Conservation (phyloP, 2,113 vertebrate species). For the Dipodomys ordii region DNA sequence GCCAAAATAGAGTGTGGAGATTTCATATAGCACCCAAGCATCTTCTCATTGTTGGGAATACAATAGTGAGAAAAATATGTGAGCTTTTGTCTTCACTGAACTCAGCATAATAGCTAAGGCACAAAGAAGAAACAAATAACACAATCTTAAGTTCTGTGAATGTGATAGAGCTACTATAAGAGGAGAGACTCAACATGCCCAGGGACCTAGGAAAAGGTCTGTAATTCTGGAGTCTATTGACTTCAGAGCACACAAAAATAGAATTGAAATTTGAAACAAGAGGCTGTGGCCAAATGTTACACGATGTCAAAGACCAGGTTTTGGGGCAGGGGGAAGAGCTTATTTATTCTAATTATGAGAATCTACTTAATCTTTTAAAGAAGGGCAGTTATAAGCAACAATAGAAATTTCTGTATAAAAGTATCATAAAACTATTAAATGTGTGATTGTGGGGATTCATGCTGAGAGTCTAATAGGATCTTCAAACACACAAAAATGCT, state of each 20-base stretch:
- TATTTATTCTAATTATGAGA: background rate
- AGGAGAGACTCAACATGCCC: background rate
- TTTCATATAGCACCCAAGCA: background rate
- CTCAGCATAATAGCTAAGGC: background rate
- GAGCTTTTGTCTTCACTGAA: background rate
- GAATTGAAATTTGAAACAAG: background rate
- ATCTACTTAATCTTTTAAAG: background rate
- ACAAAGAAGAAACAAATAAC: background rate
- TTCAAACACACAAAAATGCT: background rate
- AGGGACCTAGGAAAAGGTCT: background rate
- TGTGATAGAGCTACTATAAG: background rate
- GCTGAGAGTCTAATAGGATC: background rate
- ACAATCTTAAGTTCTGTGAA: background rate
- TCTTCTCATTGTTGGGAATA: rapidly evolving
- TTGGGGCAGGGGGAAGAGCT: background rate
- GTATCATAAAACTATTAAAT: background rate
- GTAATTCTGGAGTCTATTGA: background rate
- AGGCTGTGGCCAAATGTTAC: background rate
- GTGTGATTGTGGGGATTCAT: background rate
- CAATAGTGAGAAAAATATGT: background rate
- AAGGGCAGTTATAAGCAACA: background rate
- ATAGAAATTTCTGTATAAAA: background rate
- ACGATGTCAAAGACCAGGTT: background rate
- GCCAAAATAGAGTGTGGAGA: background rate
- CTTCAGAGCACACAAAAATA: background rate